Percentiles rank a stretch among this genome's conserved stretches.
These are phyloP conservation scores for Caenorhabditis imperialis DNA, from an alignment of 2,888 invertebrate species.

Conservation along the genomic window DNA sequence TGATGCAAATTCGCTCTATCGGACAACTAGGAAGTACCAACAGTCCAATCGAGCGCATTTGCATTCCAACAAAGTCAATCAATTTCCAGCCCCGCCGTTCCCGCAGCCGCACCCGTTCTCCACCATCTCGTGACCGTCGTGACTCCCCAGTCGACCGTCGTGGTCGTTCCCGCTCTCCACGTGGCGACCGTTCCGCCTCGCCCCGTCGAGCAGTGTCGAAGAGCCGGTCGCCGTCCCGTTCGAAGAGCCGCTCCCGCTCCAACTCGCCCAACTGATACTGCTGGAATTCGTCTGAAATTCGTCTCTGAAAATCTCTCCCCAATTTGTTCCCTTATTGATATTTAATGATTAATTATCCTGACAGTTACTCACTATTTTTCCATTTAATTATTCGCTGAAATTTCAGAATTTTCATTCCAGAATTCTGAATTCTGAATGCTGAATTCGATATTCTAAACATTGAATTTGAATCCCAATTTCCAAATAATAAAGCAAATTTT, in stretches of 20 bases:
- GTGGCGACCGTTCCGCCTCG: neutral
- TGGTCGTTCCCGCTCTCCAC: conserved; percentile 32
- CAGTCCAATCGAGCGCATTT: no score
- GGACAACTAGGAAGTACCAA: no score
- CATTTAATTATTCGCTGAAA: no score
- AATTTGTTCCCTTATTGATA: neutral
- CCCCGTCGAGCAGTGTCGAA: conserved; percentile 11
- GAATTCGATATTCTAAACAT: no score
- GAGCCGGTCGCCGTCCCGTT: conserved; percentile 30
- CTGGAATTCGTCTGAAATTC: neutral
- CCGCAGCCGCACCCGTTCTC: conserved; percentile 53
- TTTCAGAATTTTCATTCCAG: no score
- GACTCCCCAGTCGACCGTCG: conserved; percentile 20
- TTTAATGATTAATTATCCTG: neutral
- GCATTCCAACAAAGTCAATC: no score
- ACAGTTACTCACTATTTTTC: conserved; percentile 13
- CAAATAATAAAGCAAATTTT: no score
- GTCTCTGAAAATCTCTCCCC: neutral
- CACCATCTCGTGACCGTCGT: conserved; percentile 46
- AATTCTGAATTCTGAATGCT: no score
- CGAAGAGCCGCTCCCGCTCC: conserved; percentile 27
- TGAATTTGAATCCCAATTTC: no score
- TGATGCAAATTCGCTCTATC: no score
- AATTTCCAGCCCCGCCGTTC: conserved; percentile 50
- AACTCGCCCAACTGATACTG: conserved; percentile 5